phyloP scores from a whole-genome alignment of 1,140 invertebrate species.

The Sminthurides bifidus region DNA sequence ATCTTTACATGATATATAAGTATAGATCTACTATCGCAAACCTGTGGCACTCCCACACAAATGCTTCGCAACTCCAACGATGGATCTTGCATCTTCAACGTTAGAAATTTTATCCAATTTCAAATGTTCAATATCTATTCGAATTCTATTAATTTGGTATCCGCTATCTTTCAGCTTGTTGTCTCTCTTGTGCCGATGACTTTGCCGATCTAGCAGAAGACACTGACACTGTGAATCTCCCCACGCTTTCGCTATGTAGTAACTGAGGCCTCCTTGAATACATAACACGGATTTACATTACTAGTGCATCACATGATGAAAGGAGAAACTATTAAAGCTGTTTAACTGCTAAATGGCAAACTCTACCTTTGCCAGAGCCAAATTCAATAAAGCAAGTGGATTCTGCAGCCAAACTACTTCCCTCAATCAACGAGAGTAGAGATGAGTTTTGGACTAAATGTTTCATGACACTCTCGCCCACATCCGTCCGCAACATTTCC shows the following conservation, averaged over 20 bases:
- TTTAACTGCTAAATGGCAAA: no score
- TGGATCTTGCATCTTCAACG: slow-evolving; percentile 38
- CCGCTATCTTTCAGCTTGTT: slow-evolving; percentile 50
- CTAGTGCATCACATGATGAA: no score
- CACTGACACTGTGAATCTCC: slow-evolving; percentile 41
- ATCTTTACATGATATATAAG: not conserved
- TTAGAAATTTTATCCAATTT: slow-evolving; percentile 46
- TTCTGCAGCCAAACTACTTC: slow-evolving; percentile 43
- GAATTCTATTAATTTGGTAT: slow-evolving; percentile 46
- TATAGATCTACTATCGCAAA: slow-evolving; percentile 35
- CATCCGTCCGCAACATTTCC: slow-evolving; percentile 49
- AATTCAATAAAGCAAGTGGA: slow-evolving; percentile 66
- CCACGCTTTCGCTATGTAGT: slow-evolving; percentile 9
- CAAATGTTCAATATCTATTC: slow-evolving; percentile 61
- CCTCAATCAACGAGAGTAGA: slow-evolving; percentile 49
- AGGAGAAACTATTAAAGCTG: no score
- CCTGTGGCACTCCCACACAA: slow-evolving; percentile 72
- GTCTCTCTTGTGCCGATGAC: slow-evolving; percentile 66
- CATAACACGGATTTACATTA: no score
- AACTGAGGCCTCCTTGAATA: slow-evolving; percentile 51
- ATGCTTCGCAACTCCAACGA: slow-evolving; percentile 71
- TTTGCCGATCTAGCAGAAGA: slow-evolving; percentile 61
- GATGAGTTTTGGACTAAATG: slow-evolving; percentile 60
- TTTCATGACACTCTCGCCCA: slow-evolving; percentile 49
- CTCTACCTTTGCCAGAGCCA: slow-evolving; percentile 75